These are phyloP conservation scores for Coenonympha arcania DNA, from an alignment of 2,888 invertebrate species.

Conservation along the genomic window DNA sequence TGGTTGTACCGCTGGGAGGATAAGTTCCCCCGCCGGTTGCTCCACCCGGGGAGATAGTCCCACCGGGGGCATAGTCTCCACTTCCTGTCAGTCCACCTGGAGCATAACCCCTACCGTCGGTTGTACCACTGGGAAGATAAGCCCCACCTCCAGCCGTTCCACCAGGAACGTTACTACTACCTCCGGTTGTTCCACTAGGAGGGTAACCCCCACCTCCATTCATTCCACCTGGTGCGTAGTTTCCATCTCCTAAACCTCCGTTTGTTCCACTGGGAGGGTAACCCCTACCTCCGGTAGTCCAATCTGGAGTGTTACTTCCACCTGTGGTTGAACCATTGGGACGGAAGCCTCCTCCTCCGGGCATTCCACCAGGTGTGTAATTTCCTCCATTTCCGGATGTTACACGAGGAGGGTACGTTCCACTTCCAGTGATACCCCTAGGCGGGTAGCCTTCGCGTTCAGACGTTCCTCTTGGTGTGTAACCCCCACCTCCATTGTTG, in stretches of 20 bases:
- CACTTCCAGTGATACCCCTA: neutral
- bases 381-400: conserved; percentile 3
- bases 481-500: neutral
- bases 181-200: conserved; percentile 13
- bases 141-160: neutral
- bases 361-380: conserved; percentile 5
- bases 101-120: neutral
- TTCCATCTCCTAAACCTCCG: neutral
- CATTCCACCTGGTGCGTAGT: conserved; percentile 1
- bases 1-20: neutral
- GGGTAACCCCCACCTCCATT: conserved; percentile 13
- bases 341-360: neutral
- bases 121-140: neutral
- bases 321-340: conserved; percentile 2
- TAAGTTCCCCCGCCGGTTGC: neutral
- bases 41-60: neutral
- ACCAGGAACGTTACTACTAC: neutral
- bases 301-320: neutral
- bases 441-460: neutral
- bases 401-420: neutral
- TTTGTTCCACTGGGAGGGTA: neutral
- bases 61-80: neutral
- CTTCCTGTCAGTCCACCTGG: neutral
- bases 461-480: neutral
- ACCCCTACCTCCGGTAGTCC: neutral